Conservation (phyloP, 2,888 invertebrate species). For the Drosophila rellima region DNA sequence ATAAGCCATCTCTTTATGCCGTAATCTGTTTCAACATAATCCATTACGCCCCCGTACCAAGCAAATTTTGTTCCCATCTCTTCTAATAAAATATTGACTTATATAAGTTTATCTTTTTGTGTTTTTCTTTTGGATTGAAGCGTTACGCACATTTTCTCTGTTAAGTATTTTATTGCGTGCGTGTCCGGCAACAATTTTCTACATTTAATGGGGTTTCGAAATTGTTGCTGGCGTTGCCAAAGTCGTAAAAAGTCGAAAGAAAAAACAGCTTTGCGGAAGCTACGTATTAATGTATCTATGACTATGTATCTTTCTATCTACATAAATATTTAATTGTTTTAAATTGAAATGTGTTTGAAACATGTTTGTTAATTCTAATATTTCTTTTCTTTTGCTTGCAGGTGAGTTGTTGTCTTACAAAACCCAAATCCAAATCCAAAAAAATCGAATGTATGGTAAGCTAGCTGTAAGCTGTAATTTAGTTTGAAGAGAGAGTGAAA, state of each 20-base stretch:
- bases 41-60: constrained; percentile 23
- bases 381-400: constrained; percentile 47
- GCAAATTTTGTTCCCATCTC: constrained; percentile 15
- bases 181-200: constrained; percentile 68
- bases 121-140: constrained; percentile 25
- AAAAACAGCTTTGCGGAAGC: constrained; percentile 42
- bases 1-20: constrained; percentile 11
- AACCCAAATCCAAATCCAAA: background rate
- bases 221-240: constrained; percentile 65
- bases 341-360: constrained; percentile 10
- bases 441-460: constrained; percentile 28
- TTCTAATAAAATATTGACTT: background rate
- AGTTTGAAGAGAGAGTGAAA: background rate
- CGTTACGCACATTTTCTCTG: constrained; percentile 64
- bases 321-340: constrained; percentile 15
- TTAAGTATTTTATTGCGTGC: constrained; percentile 61
- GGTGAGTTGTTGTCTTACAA: constrained; percentile 50
- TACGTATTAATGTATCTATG: background rate
- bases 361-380: constrained; percentile 29
- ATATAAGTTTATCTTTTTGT: constrained; percentile 9
- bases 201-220: constrained; percentile 64
- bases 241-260: constrained; percentile 55
- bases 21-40: constrained; percentile 24
- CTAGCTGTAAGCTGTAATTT: constrained; percentile 33
- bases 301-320: constrained; percentile 1